These are phyloP conservation scores for Drosophila lacteicornis DNA, from an alignment of 1,140 invertebrate genomes.

Conservation along the genomic window DNA sequence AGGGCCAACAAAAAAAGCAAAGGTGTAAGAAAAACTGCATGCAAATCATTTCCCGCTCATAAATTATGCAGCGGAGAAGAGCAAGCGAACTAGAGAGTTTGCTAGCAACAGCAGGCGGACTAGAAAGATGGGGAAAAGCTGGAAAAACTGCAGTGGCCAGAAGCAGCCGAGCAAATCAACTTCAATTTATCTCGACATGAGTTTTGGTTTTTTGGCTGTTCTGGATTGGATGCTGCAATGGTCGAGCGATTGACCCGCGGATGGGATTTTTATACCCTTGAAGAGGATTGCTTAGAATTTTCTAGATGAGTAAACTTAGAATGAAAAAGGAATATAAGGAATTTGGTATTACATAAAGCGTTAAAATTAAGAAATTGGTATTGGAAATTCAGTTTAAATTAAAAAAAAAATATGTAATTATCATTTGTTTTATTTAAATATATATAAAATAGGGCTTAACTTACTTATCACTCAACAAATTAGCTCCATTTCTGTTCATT, in stretches of 20 bases:
- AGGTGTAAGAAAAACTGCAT: constrained; percentile 63
- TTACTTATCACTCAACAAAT: too few species aligned
- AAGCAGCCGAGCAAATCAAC: constrained; percentile 61
- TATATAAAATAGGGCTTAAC: too few species aligned
- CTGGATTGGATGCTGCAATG: constrained; percentile 13
- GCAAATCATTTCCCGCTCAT: constrained; percentile 77
- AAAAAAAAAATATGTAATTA: not conserved
- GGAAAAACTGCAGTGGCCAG: constrained; percentile 29
- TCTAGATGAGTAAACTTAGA: not conserved
- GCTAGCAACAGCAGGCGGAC: not conserved
- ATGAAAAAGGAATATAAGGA: not conserved
- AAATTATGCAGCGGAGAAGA: constrained; percentile 61
- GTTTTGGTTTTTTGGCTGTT: constrained; percentile 19
- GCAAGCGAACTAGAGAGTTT: constrained; percentile 5
- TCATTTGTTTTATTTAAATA: not conserved
- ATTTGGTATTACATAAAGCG: too few species aligned
- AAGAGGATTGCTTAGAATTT: not conserved
- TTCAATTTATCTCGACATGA: constrained; percentile 66
- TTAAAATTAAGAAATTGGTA: not conserved
- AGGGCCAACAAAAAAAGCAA: constrained; percentile 15
- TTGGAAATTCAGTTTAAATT: too few species aligned
- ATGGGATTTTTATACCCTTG: not conserved
- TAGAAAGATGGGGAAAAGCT: constrained; percentile 3
- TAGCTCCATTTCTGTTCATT: too few species aligned
- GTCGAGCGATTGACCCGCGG: constrained; percentile 7